Evolutionary conservation across 1,140 invertebrate genomes (phyloP).

Genomic region (Sycophila sp.): DNA sequence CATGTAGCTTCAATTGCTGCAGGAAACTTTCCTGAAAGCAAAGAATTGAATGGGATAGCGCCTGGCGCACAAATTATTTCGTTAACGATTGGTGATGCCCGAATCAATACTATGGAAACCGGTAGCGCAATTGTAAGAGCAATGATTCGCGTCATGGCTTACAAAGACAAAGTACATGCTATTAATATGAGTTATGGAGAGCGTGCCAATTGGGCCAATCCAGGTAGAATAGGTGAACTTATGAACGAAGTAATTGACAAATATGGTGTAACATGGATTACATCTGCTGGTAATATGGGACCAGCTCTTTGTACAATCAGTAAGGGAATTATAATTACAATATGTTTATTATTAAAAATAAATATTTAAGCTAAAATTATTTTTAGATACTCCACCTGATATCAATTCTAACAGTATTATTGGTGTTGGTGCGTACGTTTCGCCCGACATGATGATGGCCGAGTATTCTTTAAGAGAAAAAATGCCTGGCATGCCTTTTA

Average conservation of each 20-base stretch:
- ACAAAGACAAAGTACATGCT: slow-evolving; percentile 77
- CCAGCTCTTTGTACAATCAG: slow-evolving; percentile 91
- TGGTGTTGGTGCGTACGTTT: slow-evolving; percentile 95
- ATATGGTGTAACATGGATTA: slow-evolving; percentile 91
- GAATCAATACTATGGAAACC: slow-evolving; percentile 95
- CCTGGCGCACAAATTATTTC: slow-evolving; percentile 97
- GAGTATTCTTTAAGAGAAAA: slow-evolving; percentile 91
- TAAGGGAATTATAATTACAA: slow-evolving; percentile 25
- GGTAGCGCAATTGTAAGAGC: slow-evolving; percentile 90
- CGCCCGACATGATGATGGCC: slow-evolving; percentile 96
- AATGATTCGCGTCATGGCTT: slow-evolving; percentile 86
- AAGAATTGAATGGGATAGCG: slow-evolving; percentile 93
- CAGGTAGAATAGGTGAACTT: slow-evolving; percentile 86
- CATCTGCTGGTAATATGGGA: slow-evolving; percentile 94
- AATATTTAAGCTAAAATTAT: slow-evolving; percentile 20
- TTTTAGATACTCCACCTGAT: slow-evolving; percentile 84
- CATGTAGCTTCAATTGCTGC: slow-evolving; percentile 97
- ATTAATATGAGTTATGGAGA: slow-evolving; percentile 99
- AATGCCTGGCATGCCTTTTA: slow-evolving; percentile 87
- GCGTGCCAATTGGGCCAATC: slow-evolving; percentile 87
- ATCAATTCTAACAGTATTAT: slow-evolving; percentile 84
- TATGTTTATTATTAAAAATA: background rate
- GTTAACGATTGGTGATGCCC: slow-evolving; percentile 89
- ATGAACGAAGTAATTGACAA: slow-evolving; percentile 93
- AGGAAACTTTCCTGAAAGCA: slow-evolving; percentile 88